phyloP scores from a whole-genome alignment of 2,113 vertebrate genomes.

The Thoracochromis brauschi region DNA sequence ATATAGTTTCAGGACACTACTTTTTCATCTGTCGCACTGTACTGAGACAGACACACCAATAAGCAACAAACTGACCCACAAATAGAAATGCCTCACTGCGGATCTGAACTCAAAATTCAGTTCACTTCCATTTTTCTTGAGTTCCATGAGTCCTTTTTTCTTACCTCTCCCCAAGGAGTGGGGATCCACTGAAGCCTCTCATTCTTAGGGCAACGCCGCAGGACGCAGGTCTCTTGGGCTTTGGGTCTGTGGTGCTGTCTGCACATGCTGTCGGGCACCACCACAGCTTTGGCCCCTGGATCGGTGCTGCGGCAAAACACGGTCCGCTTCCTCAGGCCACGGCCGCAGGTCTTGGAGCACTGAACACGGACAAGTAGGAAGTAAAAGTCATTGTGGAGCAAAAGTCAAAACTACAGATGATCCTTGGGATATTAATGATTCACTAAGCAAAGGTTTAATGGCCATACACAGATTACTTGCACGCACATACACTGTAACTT shows the following conservation, averaged over 20 bases:
- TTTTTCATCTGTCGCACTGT: neutral
- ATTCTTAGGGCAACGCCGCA: constrained; percentile 88
- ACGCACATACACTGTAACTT: neutral
- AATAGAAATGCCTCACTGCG: neutral
- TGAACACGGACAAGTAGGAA: constrained; percentile 13
- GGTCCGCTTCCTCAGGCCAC: constrained; percentile 82
- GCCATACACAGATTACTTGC: neutral
- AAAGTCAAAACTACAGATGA: neutral
- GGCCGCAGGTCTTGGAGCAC: constrained; percentile 96
- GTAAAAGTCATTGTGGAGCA: neutral
- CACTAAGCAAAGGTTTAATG: neutral
- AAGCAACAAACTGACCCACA: neutral
- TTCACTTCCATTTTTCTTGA: neutral
- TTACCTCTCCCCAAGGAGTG: constrained; percentile 89
- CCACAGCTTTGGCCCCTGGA: constrained; percentile 55
- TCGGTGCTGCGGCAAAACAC: constrained; percentile 78
- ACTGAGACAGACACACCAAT: neutral
- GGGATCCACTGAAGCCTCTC: constrained; percentile 85
- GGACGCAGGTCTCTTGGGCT: constrained; percentile 82
- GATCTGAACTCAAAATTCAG: neutral
- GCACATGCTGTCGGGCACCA: constrained; percentile 80
- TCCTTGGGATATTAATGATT: neutral
- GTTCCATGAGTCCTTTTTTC: neutral
- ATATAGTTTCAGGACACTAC: neutral
- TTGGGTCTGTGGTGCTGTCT: constrained; percentile 73